These are phyloP conservation scores for Ashinkailepas kermadecensis DNA, from an alignment of 2,888 invertebrate genomes.

Conservation along the genomic window DNA sequence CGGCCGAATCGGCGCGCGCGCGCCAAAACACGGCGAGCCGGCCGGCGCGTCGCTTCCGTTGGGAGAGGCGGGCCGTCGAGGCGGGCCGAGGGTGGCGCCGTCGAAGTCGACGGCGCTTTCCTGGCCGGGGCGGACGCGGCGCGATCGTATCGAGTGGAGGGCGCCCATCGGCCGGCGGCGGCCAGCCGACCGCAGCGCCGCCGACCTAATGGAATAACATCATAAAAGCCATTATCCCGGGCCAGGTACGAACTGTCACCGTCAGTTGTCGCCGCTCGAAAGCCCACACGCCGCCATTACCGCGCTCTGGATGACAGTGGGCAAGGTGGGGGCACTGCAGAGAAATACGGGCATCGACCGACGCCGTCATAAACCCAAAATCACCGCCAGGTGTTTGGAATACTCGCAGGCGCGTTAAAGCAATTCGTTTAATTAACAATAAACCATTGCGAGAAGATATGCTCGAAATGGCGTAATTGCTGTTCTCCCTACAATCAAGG, in stretches of 20 bases:
- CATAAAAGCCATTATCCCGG: conserved; percentile 17
- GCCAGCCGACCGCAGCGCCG: background rate
- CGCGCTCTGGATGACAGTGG: background rate
- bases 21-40: too few relatives aligned
- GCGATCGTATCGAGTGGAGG: background rate
- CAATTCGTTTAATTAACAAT: conserved; percentile 7
- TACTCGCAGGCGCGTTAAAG: conserved; percentile 6
- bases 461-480: conserved; percentile 9
- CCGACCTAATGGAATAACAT: conserved; percentile 11
- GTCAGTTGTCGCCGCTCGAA: background rate
- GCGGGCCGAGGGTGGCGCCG: too few relatives aligned
- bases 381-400: background rate
- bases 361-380: background rate
- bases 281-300: conserved; percentile 12
- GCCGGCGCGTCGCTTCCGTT: too few relatives aligned
- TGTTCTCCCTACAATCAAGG: background rate
- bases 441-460: background rate
- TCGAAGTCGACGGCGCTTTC: too few relatives aligned
- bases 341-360: background rate
- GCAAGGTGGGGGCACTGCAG: background rate
- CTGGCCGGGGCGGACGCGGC: background rate
- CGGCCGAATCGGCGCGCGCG: too few relatives aligned
- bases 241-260: background rate
- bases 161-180: too few relatives aligned
- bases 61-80: too few relatives aligned